phyloP scores from a whole-genome alignment of 2,888 invertebrate species.

The Oligia latruncula region DNA sequence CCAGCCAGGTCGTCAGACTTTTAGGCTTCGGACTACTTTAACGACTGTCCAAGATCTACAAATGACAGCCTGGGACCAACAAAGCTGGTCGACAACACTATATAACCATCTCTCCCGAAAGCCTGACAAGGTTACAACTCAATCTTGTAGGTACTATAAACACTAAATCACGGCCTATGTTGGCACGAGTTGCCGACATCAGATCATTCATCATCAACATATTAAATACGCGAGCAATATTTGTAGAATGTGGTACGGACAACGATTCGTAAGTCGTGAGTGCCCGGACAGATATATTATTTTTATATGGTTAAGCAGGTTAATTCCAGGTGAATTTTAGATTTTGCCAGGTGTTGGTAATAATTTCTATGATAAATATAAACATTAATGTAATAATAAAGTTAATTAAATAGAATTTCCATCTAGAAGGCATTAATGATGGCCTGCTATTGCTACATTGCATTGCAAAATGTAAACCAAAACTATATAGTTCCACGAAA shows the following conservation, averaged over 20 bases:
- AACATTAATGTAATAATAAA: background rate
- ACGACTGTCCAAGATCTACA: background rate
- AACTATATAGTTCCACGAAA: background rate
- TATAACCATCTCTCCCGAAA: background rate
- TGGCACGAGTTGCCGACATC: conserved; percentile 55
- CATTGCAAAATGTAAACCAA: background rate
- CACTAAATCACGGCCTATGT: conserved; percentile 42
- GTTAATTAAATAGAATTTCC: background rate
- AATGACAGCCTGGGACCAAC: background rate
- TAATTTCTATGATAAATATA: background rate
- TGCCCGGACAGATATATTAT: conserved; percentile 32
- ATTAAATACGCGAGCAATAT: conserved; percentile 39
- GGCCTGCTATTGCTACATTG: background rate
- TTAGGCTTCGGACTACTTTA: background rate
- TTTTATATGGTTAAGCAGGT: conserved; percentile 35
- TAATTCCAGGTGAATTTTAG: conserved; percentile 33
- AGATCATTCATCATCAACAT: conserved; percentile 47
- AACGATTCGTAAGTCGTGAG: conserved; percentile 31
- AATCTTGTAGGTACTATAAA: conserved; percentile 20
- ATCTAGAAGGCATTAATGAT: background rate
- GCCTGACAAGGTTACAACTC: conserved; percentile 35
- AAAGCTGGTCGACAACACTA: background rate
- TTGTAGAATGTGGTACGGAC: conserved; percentile 31
- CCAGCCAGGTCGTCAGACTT: background rate
- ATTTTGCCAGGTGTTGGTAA: conserved; percentile 2